Percentiles rank a stretch among this genome's conserved stretches.
These are phyloP conservation scores for Leucoma salicis DNA, from an alignment of 2,888 invertebrate genomes.

Conservation along the genomic window DNA sequence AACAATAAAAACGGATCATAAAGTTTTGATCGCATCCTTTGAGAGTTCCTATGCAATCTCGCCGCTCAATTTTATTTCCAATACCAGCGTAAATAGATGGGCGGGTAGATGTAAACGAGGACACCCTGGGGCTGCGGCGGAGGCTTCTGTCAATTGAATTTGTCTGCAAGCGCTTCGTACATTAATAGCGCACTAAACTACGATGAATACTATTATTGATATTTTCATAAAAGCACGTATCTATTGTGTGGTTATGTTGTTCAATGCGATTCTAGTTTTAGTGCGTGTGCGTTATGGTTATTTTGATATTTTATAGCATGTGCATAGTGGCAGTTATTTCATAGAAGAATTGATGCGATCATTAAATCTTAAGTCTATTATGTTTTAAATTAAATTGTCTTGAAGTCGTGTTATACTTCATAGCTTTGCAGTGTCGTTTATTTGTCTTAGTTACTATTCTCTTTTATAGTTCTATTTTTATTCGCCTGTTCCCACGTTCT, in stretches of 20 bases:
- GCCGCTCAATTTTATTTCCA: slow-evolving; percentile 72
- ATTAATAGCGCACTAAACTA: slow-evolving; percentile 76
- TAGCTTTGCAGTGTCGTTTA: slow-evolving; percentile 33
- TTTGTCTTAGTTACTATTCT: slow-evolving; percentile 44
- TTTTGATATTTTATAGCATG: slow-evolving; percentile 40
- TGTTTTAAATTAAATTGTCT: slow-evolving; percentile 23
- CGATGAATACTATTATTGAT: slow-evolving; percentile 69
- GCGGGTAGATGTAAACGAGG: slow-evolving; percentile 68
- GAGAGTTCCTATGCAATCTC: slow-evolving; percentile 68
- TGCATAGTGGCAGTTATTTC: slow-evolving; percentile 45
- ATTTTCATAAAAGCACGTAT: slow-evolving; percentile 66
- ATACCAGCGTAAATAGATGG: slow-evolving; percentile 72
- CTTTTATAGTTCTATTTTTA: slow-evolving; percentile 58
- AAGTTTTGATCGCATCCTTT: slow-evolving; percentile 67
- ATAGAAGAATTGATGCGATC: slow-evolving; percentile 52
- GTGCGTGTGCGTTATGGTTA: slow-evolving; percentile 53
- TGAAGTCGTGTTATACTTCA: slow-evolving; percentile 13
- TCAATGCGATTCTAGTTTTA: slow-evolving; percentile 57
- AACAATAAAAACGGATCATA: slow-evolving; percentile 72
- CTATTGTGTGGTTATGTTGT: slow-evolving; percentile 55
- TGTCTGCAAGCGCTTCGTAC: slow-evolving; percentile 75
- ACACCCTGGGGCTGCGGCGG: slow-evolving; percentile 67
- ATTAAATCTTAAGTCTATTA: slow-evolving; percentile 44
- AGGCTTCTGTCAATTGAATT: slow-evolving; percentile 79
- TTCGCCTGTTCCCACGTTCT: slow-evolving; percentile 72